These are phyloP conservation scores for Clarias fuscus DNA, from an alignment of 2,797 vertebrate species.

Conservation along the genomic window DNA sequence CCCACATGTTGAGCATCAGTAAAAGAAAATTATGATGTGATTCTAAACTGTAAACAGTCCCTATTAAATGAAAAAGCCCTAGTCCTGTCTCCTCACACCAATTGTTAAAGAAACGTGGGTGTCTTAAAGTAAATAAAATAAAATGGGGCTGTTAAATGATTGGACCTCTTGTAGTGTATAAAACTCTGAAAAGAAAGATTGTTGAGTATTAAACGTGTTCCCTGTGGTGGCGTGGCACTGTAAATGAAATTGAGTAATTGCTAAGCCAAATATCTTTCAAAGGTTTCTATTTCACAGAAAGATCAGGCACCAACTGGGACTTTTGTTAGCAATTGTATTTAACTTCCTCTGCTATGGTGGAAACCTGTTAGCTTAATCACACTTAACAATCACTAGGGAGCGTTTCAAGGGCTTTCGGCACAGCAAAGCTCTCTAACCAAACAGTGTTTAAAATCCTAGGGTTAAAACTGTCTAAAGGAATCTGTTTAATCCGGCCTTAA, in stretches of 20 bases:
- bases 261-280: conserved; percentile 50
- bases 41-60: neutral
- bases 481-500: neutral
- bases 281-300: conserved; percentile 47
- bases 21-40: neutral
- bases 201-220: conserved; percentile 32
- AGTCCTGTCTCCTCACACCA: neutral
- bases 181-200: neutral
- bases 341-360: conserved; percentile 35
- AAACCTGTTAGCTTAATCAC: conserved; percentile 51
- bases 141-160: neutral
- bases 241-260: conserved; percentile 55
- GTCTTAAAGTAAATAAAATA: neutral
- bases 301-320: conserved; percentile 40
- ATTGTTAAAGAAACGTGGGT: neutral
- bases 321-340: conserved; percentile 53
- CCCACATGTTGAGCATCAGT: neutral
- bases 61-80: neutral
- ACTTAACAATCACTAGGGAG: conserved; percentile 42
- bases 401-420: conserved; percentile 42
- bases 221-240: conserved; percentile 39
- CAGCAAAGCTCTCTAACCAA: neutral
- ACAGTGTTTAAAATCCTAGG: neutral
- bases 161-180: neutral
- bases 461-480: neutral